Percentiles rank a stretch among this genome's conserved stretches.
phyloP scores from a whole-genome alignment of 2,113 vertebrate species.

The Prinia subflava region DNA sequence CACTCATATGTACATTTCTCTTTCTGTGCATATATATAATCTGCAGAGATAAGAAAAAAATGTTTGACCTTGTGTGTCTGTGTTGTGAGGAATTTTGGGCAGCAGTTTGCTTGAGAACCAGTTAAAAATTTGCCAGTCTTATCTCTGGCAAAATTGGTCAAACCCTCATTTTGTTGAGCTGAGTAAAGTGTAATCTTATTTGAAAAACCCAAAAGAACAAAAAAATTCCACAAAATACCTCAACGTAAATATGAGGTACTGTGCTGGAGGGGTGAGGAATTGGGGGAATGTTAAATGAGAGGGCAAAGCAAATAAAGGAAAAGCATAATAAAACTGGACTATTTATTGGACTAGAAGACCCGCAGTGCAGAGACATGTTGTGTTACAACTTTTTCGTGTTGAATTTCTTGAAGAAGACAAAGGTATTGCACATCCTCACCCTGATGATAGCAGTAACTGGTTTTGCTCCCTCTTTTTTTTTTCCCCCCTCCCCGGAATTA shows the following conservation, averaged over 20 bases:
- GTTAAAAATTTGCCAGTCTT: neutral
- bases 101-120: neutral
- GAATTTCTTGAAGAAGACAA: neutral
- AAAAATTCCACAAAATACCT: neutral
- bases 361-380: accelerated
- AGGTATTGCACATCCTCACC: neutral
- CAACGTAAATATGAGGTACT: neutral
- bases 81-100: accelerated
- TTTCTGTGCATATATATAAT: neutral
- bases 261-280: neutral
- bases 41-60: neutral
- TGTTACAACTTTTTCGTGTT: neutral
- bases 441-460: neutral
- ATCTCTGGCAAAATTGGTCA: neutral
- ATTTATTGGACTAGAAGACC: neutral
- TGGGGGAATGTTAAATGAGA: neutral
- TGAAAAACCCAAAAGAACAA: neutral
- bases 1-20: neutral
- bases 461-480: neutral
- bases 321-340: neutral
- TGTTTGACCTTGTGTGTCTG: neutral
- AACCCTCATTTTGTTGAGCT: neutral
- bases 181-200: neutral
- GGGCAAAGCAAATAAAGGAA: neutral
- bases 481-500: neutral